Conservation (phyloP, 2,797 vertebrate species). For the Prionace glauca region DNA sequence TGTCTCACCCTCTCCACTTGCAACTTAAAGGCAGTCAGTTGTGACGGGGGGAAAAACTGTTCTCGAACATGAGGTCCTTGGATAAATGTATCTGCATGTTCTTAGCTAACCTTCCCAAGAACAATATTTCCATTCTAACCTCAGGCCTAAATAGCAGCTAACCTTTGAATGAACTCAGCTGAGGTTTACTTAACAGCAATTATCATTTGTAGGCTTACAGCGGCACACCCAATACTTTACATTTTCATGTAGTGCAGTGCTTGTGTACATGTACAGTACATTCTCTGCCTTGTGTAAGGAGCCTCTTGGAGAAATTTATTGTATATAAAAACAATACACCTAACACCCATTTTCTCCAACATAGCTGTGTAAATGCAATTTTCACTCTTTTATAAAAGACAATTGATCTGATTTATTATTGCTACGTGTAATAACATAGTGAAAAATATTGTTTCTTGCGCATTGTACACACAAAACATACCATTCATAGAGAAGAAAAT, state of each 20-base stretch:
- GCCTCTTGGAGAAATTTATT: not conserved
- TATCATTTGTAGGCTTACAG: not conserved
- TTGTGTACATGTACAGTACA: not conserved
- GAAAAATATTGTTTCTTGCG: no score
- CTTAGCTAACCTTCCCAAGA: not conserved
- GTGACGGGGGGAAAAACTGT: not conserved
- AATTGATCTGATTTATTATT: not conserved
- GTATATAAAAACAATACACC: not conserved
- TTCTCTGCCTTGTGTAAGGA: not conserved
- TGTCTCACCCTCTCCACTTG: not conserved
- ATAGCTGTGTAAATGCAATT: not conserved
- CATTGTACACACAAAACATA: no score
- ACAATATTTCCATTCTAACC: not conserved
- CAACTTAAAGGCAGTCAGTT: not conserved
- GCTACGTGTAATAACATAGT: no score
- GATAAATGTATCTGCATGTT: not conserved
- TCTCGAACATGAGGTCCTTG: not conserved
- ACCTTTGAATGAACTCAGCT: not conserved
- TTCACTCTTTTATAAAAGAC: not conserved
- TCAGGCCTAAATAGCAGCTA: not conserved
- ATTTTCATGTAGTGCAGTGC: not conserved
- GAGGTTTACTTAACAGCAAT: not conserved
- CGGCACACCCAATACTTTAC: not conserved
- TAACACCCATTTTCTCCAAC: not conserved
- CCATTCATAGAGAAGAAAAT: no score